A percentile compares a stretch with the other conserved stretches of the same genome.
Evolutionary conservation across 2,113 vertebrate genomes (phyloP).

Genomic region (Hypanus sabinus): DNA sequence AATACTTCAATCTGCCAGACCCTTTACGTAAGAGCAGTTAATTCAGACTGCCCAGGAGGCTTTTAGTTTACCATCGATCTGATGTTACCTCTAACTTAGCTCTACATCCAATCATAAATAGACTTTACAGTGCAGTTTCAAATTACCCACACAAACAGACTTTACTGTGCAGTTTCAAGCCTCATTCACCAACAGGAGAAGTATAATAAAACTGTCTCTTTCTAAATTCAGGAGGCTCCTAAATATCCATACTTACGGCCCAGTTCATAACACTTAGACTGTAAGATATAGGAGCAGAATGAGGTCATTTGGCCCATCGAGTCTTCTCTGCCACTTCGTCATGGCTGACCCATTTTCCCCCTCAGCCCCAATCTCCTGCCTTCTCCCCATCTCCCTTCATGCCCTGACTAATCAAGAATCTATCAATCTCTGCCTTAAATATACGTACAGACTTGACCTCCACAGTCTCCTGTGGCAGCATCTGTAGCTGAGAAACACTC

Average conservation of each 20-base stretch:
- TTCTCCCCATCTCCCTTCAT: no score
- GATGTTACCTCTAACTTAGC: neutral
- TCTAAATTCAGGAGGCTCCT: neutral
- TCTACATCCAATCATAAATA: neutral
- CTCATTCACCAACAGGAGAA: neutral
- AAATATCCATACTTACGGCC: no score
- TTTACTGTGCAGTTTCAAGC: neutral
- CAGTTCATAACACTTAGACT: neutral
- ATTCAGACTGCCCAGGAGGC: neutral
- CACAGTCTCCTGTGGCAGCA: no score
- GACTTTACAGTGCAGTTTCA: neutral
- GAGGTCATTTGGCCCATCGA: no score
- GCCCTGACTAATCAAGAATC: no score
- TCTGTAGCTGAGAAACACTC: no score
- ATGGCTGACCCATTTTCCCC: no score
- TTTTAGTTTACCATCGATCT: neutral
- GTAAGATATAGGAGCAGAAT: no score
- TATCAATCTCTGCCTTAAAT: no score
- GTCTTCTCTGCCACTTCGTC: no score
- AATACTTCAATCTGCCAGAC: neutral
- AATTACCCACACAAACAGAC: neutral
- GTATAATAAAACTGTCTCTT: neutral
- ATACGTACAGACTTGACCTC: no score
- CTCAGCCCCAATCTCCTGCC: no score
- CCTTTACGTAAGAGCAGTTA: neutral